A percentile compares a stretch with the other conserved stretches of the same genome.
Evolutionary conservation across 2,888 invertebrate species (phyloP).

Genomic region (Galerucella nymphaeae): DNA sequence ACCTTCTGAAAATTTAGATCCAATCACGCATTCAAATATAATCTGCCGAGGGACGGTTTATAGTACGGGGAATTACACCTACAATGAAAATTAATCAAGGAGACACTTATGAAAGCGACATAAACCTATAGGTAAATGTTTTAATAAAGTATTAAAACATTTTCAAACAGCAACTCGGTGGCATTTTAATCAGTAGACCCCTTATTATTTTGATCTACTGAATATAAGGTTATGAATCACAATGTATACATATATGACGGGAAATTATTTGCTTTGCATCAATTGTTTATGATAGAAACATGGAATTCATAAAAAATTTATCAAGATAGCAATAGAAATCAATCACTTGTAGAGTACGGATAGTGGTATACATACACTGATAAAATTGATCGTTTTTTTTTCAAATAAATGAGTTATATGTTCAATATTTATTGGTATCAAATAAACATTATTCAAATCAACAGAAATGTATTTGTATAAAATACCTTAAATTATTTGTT

Average conservation of each 20-base stretch:
- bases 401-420: background rate
- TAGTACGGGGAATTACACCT: slow-evolving; percentile 18
- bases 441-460: background rate
- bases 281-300: too few species aligned
- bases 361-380: too few species aligned
- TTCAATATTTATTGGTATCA: background rate
- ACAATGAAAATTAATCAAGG: slow-evolving; percentile 5
- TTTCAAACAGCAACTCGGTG: too few species aligned
- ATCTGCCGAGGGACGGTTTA: slow-evolving; percentile 23
- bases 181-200: too few species aligned
- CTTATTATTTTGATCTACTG: too few species aligned
- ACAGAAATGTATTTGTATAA: background rate
- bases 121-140: background rate
- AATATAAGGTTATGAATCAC: too few species aligned
- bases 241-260: too few species aligned
- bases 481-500: background rate
- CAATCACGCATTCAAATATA: slow-evolving; percentile 36
- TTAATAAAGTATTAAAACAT: background rate
- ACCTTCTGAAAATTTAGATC: slow-evolving; percentile 35
- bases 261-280: too few species aligned
- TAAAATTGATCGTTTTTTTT: background rate
- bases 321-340: too few species aligned
- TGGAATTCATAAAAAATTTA: too few species aligned
- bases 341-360: too few species aligned
- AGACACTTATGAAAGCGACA: background rate